phyloP scores from a whole-genome alignment of 2,888 invertebrate species.

The Gari tellinella region DNA sequence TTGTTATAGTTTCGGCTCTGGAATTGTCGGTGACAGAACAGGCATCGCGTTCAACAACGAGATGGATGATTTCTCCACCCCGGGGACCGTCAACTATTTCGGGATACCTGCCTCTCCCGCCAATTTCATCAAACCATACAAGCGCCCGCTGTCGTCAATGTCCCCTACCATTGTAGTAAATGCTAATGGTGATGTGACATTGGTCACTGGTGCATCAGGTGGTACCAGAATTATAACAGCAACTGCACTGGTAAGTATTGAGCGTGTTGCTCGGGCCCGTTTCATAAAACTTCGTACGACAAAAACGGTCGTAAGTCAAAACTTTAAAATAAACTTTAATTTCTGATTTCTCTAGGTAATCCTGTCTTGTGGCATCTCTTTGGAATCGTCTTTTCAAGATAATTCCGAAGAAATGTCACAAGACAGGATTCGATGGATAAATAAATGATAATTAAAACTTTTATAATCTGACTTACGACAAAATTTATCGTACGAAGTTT shows the following conservation, averaged over 20 bases:
- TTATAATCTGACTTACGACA: too few species aligned
- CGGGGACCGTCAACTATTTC: conserved; percentile 83
- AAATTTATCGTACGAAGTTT: too few species aligned
- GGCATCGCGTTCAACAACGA: conserved; percentile 96
- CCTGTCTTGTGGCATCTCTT: too few species aligned
- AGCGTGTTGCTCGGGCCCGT: too few species aligned
- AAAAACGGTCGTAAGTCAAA: too few species aligned
- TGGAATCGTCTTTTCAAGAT: too few species aligned
- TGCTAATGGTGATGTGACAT: conserved; percentile 87
- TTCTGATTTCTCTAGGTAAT: too few species aligned
- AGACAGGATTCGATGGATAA: too few species aligned
- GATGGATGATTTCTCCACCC: conserved; percentile 96
- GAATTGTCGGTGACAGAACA: conserved; percentile 83
- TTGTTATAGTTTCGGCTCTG: conserved; percentile 91
- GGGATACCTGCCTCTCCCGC: conserved; percentile 89
- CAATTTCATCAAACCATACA: conserved; percentile 93
- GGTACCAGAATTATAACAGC: conserved; percentile 95
- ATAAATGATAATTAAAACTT: too few species aligned
- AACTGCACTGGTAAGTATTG: conserved; percentile 86
- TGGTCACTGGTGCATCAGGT: conserved; percentile 94
- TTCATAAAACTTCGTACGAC: too few species aligned
- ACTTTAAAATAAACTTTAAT: too few species aligned
- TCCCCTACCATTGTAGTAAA: conserved; percentile 91
- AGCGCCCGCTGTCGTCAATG: conserved; percentile 96
- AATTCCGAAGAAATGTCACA: too few species aligned